phyloP scores from a whole-genome alignment of 2,797 vertebrate genomes.

The Cyclura pinguis region DNA sequence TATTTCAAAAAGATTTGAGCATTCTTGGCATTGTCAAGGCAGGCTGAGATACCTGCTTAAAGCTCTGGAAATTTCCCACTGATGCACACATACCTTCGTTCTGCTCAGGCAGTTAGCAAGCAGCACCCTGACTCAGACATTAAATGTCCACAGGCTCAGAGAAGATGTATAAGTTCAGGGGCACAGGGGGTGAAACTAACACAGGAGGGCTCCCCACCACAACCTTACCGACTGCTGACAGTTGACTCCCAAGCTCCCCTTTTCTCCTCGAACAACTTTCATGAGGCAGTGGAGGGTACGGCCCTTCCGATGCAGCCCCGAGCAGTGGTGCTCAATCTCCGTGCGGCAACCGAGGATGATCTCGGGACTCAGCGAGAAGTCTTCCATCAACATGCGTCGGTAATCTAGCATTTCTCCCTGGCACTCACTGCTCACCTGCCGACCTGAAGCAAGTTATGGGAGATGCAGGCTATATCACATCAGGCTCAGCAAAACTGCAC shows the following conservation, averaged over 20 bases:
- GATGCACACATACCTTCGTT: neutral
- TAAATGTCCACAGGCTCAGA: neutral
- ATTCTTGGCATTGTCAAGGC: neutral
- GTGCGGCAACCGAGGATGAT: constrained; percentile 95
- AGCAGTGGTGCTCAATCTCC: constrained; percentile 96
- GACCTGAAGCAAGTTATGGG: constrained; percentile 79
- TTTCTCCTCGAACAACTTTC: constrained; percentile 90
- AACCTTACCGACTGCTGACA: constrained; percentile 93
- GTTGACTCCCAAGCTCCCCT: constrained; percentile 85
- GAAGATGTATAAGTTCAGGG: fast-evolving
- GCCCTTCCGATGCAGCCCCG: constrained; percentile 94
- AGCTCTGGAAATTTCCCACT: neutral
- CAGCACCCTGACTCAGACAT: neutral
- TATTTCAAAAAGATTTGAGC: neutral
- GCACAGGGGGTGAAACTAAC: fast-evolving
- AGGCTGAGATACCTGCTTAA: neutral
- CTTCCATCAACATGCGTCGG: constrained; percentile 97
- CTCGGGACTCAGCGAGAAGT: constrained; percentile 96
- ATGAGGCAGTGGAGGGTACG: constrained; percentile 97
- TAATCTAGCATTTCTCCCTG: constrained; percentile 99
- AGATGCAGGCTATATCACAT: fast-evolving
- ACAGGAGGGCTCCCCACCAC: neutral
- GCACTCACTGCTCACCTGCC: constrained; percentile 93
- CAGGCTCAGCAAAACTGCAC: neutral
- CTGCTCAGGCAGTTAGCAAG: neutral